Base-by-base conservation (phyloP, 2,797 vertebrate species). In the Knipowitschia caucasica region DNA sequence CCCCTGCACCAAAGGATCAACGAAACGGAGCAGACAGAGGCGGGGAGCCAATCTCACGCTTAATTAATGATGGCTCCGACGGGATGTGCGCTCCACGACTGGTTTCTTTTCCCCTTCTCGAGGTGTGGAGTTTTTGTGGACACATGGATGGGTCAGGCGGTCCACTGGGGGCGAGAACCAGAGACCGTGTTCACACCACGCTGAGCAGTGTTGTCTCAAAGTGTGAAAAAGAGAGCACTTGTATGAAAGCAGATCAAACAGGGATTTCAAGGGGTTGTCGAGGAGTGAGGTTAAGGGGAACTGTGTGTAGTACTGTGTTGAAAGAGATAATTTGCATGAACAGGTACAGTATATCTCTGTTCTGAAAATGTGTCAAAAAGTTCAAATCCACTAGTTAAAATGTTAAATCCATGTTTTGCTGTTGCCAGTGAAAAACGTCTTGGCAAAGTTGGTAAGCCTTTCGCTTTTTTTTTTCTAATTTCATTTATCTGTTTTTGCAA, bases 31-130 rank as follows among this genome's bases (percentile, higher is more conserved):
- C 64, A 55, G 61, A 45, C 52, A 18, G 63, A 50, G 62, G 38
- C 40, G 66, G 61, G 71, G 69, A 85, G 73, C 62, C 80, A 83
- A 83, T 86, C 73, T 86, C 81, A 84, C 62, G 54, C 70, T 88
- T 88, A 88, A 88, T 89, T 88, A 88, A 84, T 82, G 72, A 80
- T 53, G 14, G 66, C 71, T 82, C 82, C 43, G 0, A 36, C 6
- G 69, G 71, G 78, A 78, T 35, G 3, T 12, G 18, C 14, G 15
- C 40, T 4, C 63, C 42, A 60, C 25, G 35, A 64, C 53, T 49
- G 62, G 73, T 71, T 64, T 54, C 50, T 61, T 56, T 64, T 47
- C 53, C 51, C 51, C 33, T 40, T 18, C n/a, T 38, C 49, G 31
- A 23, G 36, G 30, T n/a, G 45, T 55, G 35, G 31, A 47, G 26